Percentiles rank a stretch among this genome's conserved stretches.
Conservation (phyloP, 1,140 invertebrate genomes). For the Tachypleus tridentatus region DNA sequence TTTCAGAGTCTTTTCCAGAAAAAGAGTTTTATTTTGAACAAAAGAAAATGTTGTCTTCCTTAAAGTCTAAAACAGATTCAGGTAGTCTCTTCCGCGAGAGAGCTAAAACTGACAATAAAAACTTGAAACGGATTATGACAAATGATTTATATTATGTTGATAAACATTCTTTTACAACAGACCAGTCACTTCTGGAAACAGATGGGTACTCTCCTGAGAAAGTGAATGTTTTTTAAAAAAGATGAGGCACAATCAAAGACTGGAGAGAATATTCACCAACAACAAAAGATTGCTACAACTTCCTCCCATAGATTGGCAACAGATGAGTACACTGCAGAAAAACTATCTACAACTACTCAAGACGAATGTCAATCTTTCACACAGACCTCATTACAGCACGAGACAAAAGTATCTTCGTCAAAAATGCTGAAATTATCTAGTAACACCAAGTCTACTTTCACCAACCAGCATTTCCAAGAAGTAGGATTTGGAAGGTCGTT, state of each 20-base stretch:
- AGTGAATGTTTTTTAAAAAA: conserved; percentile 42
- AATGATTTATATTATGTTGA: conserved; percentile 67
- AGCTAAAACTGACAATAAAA: conserved; percentile 55
- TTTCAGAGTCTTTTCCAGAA: conserved; percentile 39
- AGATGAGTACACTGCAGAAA: conserved; percentile 69
- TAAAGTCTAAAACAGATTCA: conserved; percentile 45
- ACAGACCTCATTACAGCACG: conserved; percentile 37
- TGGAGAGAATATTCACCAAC: conserved; percentile 67
- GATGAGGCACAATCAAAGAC: conserved; percentile 51
- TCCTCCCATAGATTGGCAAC: conserved; percentile 67
- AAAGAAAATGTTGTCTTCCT: conserved; percentile 54
- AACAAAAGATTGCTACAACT: conserved; percentile 62
- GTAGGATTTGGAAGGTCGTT: conserved; percentile 9
- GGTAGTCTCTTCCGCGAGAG: conserved; percentile 66
- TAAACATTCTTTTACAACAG: conserved; percentile 43
- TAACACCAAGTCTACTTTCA: conserved; percentile 41
- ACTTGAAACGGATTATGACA: conserved; percentile 61
- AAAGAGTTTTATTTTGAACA: conserved; percentile 55
- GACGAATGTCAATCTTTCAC: conserved; percentile 71
- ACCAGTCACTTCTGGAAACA: conserved; percentile 51
- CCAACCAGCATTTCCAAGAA: conserved; percentile 29
- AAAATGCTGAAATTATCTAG: conserved; percentile 59
- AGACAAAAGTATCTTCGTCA: conserved; percentile 53
- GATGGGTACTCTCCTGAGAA: conserved; percentile 66
- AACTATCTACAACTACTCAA: conserved; percentile 66